Evolutionary conservation across 2,113 vertebrate species (phyloP).

Genomic region (Melospiza melodia): DNA sequence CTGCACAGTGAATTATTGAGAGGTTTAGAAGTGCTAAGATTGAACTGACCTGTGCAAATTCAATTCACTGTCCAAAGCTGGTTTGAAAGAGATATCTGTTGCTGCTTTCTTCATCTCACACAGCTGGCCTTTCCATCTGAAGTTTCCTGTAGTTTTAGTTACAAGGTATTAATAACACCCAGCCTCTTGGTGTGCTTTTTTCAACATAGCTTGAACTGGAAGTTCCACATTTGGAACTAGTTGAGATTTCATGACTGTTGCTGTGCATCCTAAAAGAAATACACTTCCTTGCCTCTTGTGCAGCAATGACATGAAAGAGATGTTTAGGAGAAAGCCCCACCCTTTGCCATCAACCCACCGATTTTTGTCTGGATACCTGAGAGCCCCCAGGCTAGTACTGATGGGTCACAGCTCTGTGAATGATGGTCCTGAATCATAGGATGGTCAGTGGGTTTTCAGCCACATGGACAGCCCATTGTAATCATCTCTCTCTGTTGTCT

Average conservation of each 20-base stretch:
- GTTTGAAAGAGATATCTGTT: not conserved
- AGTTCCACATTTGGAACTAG: not conserved
- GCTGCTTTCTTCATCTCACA: not conserved
- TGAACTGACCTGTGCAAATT: not conserved
- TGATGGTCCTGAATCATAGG: not conserved
- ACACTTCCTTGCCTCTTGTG: not conserved
- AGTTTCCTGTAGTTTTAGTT: not conserved
- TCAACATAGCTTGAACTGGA: not conserved
- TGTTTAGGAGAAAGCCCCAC: not conserved
- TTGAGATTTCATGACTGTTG: not conserved
- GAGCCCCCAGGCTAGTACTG: not conserved
- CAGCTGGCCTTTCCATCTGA: not conserved
- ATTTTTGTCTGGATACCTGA: not conserved
- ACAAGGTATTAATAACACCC: accelerated
- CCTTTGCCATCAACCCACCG: not conserved
- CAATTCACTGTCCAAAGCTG: not conserved
- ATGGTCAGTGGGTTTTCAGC: not conserved
- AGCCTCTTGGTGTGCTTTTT: not conserved
- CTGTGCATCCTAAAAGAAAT: not conserved
- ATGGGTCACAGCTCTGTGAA: accelerated
- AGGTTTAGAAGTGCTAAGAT: not conserved
- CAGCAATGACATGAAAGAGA: not conserved
- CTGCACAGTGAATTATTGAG: not conserved
- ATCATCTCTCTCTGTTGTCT: not conserved
- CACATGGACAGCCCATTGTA: not conserved